Evolutionary conservation across 2,113 vertebrate species (phyloP), one percentile per base, ranked within the genome.

Genomic region (Marcusenius ussheri): DNA sequence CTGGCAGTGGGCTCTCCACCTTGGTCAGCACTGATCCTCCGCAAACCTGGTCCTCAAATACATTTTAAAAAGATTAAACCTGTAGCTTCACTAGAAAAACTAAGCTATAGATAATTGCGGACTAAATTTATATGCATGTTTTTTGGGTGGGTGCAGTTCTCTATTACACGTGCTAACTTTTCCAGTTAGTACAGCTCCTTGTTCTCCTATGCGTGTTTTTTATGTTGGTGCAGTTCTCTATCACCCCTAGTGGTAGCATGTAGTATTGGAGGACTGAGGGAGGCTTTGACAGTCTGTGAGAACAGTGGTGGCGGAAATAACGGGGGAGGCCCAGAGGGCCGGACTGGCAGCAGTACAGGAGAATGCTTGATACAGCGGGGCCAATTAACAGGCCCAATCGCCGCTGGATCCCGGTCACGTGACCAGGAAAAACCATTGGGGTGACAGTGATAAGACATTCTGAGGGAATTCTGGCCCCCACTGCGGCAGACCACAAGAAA

Each of bases 361-460:
- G 77, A n/a, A 27, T 3, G 83, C 21, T 49, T 27, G 62, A 10
- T 51, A 10, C 47, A 27, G n/a, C 2, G 3, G 80, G 35, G 11
- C 39, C 50, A 45, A 21, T 70, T 39, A 89, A 17, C 70, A 46
- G 53, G 21, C 88, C 83, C 0, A 31, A 49, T 91, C 83, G 13
- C 39, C 6, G 31, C n/a, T 19, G 90, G 80, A 70, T 89, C 85
- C 90, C 42, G 90, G 80, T 74, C 51, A 66, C 62, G 87, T 88
- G 89, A 56, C 89, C 56, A 91, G 91, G 91, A 89, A 93, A 93
- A 92, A 93, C 89, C 89, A 92, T 92, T 92, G 77, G 84, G 88
- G 50, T 89, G 90, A 88, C 85, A 89, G 24, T 85, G 93, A 93
- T 93, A 90, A 93, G 92, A 88, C 89, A 92, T 92, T 92, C 91